A percentile compares a stretch with the other conserved stretches of the same genome.
These are phyloP conservation scores for Premnoplex brunnescens DNA, from an alignment of 2,797 vertebrate species.

Conservation along the genomic window DNA sequence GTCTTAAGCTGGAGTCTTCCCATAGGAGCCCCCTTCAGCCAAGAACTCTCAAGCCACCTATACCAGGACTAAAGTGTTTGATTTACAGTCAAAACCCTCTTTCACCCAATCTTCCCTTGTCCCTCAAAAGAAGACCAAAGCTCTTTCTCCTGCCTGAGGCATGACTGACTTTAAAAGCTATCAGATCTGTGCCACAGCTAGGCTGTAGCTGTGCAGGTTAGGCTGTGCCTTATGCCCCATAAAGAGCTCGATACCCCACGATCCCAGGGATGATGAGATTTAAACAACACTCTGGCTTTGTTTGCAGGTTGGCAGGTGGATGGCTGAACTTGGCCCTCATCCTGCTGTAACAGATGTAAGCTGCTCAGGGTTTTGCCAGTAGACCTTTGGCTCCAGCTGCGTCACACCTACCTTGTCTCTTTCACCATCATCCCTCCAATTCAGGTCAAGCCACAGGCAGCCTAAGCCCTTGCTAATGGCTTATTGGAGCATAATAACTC, in stretches of 20 bases:
- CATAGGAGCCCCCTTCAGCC: background rate
- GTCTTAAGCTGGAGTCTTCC: background rate
- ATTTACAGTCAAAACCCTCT: background rate
- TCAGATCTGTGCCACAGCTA: background rate
- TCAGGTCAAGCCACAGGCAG: background rate
- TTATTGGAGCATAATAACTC: background rate
- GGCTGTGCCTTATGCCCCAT: background rate
- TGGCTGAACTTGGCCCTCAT: background rate
- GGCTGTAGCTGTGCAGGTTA: rapidly evolving
- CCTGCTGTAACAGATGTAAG: background rate
- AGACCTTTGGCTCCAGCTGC: background rate
- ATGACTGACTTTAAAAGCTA: background rate
- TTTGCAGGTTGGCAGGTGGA: background rate
- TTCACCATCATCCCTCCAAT: background rate
- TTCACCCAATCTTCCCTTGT: background rate
- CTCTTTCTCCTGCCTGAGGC: background rate
- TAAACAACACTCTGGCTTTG: background rate
- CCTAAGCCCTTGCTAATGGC: background rate
- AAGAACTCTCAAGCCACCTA: background rate
- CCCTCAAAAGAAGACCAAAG: background rate
- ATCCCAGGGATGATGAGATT: background rate
- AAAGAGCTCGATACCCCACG: background rate
- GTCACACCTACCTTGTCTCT: background rate
- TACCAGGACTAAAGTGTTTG: background rate
- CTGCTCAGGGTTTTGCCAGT: background rate